Evolutionary conservation across 2,797 vertebrate species (phyloP), one percentile per base, ranked within the genome.

Genomic region (Pseudomugil tenellus): DNA sequence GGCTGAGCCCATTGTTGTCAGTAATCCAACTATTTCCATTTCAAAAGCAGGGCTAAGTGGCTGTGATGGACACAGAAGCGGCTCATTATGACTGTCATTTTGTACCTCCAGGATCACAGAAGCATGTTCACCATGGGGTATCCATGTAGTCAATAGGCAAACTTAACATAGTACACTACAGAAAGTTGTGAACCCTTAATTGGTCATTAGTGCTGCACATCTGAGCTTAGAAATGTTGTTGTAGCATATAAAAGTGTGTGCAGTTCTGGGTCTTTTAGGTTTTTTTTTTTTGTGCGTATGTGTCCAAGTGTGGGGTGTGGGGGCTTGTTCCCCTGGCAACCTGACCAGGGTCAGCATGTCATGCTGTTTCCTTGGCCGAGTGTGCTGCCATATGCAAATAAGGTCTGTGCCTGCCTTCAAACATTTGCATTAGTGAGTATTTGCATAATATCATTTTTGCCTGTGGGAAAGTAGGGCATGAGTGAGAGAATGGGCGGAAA

Each of bases 371-470:
- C 68, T 65, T 76, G 74, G 76, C 65, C 80, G 72, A 90, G 68
- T 78, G 79, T 85, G 81, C 78, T 74, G 84, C 80, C 72, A 35
- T 87, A 90, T 90, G 88, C 86, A 90, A 91, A 92, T 90, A 62
- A 84, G 63, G 74, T 68, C 83, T 48, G 77, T 63, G 76, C 72
- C 78, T 77, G 88, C 77, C 79, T 87, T 89, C 76, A 70, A 77
- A 86, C 84, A 87, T 89, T 88, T 87, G 78, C 80, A 86, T 88
- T 82, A 80, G 67, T 51, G 67, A 39, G 41, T 56, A 81, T 89
- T 90, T 83, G 78, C 84, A 88, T 87, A 83, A 80, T 66, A 79
- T 84, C 76, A 77, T 80, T 87, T 85, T 84, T 78, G 69, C 71
- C 6, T 17, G 35, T 82, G 70, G 55, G 73, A 70, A 83, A 81